Conservation (phyloP, 2,113 vertebrate genomes). For the Phasianus colchicus region DNA sequence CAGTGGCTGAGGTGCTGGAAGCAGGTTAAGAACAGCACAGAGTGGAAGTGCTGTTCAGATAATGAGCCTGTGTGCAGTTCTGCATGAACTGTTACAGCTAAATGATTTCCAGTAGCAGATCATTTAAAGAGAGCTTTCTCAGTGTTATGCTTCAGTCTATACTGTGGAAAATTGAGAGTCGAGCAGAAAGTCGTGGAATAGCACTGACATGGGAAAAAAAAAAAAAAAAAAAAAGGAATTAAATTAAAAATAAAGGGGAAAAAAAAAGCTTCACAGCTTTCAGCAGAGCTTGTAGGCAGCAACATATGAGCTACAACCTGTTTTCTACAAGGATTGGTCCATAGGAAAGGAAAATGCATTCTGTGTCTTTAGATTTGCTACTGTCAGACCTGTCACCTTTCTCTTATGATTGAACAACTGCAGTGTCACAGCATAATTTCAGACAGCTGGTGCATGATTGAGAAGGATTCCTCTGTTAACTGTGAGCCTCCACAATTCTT, state of each 20-base stretch:
- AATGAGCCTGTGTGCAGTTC: neutral
- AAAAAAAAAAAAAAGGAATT: neutral
- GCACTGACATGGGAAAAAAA: neutral
- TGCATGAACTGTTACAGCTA: neutral
- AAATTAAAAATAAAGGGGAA: no score
- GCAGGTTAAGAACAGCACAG: neutral
- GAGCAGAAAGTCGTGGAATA: neutral
- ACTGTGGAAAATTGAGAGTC: neutral
- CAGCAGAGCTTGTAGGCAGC: neutral
- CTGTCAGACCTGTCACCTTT: constrained; percentile 32
- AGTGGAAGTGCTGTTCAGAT: neutral
- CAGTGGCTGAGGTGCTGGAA: neutral
- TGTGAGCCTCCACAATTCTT: neutral
- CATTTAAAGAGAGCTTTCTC: neutral
- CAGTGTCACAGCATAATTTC: neutral
- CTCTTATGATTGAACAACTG: constrained; percentile 1
- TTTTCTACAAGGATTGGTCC: neutral
- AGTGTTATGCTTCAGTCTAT: neutral
- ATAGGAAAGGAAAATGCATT: constrained; percentile 5
- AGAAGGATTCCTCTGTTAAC: constrained; percentile 32
- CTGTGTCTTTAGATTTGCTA: neutral
- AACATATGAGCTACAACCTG: neutral
- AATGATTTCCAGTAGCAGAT: neutral
- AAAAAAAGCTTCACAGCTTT: neutral
- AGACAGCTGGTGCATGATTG: constrained; percentile 25